Evolutionary conservation across 2,888 invertebrate genomes (phyloP).

Genomic region (Aphodius sticticus): DNA sequence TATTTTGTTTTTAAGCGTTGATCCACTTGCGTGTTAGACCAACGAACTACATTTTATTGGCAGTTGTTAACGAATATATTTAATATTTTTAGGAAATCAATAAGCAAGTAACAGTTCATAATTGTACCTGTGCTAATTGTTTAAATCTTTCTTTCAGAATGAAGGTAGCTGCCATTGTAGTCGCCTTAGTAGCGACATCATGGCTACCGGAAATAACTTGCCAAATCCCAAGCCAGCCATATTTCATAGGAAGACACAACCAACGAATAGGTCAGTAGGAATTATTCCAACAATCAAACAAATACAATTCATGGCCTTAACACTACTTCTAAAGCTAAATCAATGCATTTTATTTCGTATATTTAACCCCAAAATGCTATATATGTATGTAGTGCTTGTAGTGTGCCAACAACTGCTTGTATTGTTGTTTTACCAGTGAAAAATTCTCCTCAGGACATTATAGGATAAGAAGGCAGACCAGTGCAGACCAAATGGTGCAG

Average conservation of each 20-base stretch:
- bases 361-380: not conserved
- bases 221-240: constrained; percentile 28
- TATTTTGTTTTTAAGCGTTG: too few species aligned
- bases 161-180: constrained; percentile 44
- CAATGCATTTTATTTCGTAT: not conserved
- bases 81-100: too few species aligned
- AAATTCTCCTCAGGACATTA: constrained; percentile 42
- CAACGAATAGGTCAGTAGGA: constrained; percentile 29
- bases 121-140: too few species aligned
- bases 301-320: constrained; percentile 7
- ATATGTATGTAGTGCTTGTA: not conserved
- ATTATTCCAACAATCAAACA: not conserved
- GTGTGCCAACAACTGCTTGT: not conserved
- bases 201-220: constrained; percentile 42
- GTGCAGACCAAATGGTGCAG: constrained; percentile 76
- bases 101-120: too few species aligned
- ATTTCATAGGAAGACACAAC: not conserved
- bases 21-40: too few species aligned
- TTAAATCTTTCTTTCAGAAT: constrained; percentile 45
- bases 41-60: too few species aligned
- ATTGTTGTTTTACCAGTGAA: not conserved
- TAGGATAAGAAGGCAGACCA: constrained; percentile 62
- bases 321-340: not conserved
- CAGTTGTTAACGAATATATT: too few species aligned
- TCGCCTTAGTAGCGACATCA: constrained; percentile 44